Base-by-base conservation (phyloP, 2,113 vertebrate species). In the Platichthys stellatus region DNA sequence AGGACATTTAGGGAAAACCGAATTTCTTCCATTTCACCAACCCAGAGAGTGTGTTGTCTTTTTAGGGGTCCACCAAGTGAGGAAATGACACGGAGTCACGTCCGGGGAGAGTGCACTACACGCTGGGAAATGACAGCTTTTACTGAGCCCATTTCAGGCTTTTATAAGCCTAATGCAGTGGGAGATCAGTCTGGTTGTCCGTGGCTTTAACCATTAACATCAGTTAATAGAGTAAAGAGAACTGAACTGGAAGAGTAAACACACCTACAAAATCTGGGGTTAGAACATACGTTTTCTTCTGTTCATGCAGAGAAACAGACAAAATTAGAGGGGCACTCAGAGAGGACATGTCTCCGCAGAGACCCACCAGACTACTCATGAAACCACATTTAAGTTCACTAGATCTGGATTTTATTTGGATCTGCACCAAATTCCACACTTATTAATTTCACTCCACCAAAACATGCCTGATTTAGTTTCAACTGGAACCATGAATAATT, bases 71-170 rank as follows among this genome's bases (percentile, higher is more conserved):
- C 69, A 81, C 59, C 51, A 20, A 38, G 79, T 53, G 53, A 80
- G 76, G 82, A 70, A 5, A 38, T 69, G 70, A 68, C 72, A 86
- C 47, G n/a, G 70, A 84, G 81, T 76, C 68, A 77, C 77, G 70
- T 65, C 69, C 58, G 67, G 57, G 47, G 66, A 83, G 51, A 87
- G 82, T 69, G 85, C 65, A 80, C 40, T 47, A 63, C 26, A 69
- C 61, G n/a, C 43, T 65, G 83, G 85, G 73, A 87, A 90, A 92
- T 90, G 70, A 82, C 47, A 73, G 90, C 91, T 90, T 92, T 94
- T 89, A 92, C 81, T 65, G 38, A 31, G 57, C 43, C 66, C 58
- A 89, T 92, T 90, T 91, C 57, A 75, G 83, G 76, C 89, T 89
- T 91, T 90, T 82, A 88, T 65, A 78, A 85, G 69, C 79, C 53